Base-by-base conservation (phyloP, 2,797 vertebrate genomes). In the Sebastes baramenuke region DNA sequence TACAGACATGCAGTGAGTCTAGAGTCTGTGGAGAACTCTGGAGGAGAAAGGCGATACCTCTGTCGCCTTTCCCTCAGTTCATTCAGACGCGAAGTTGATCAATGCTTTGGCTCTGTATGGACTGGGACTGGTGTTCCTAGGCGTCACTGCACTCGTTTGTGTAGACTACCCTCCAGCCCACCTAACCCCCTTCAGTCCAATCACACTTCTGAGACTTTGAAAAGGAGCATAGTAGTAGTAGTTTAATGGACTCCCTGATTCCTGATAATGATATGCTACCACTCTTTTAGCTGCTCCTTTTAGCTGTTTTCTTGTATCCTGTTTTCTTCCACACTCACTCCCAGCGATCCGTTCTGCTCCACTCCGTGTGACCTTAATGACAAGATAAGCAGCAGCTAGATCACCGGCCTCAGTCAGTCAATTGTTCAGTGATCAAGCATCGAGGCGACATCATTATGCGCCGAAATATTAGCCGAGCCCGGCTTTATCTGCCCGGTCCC, bases 41-140 rank as follows among this genome's bases (percentile, higher is more conserved):
- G 69, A 82, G 85, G 67, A 86, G 93, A 88, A 94, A 96, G 89
- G 72, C 54, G 88, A 95, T 92, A 93, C 88, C 88, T 68, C 81
- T 78, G 90, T 84, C 84, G 87, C 81, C 90, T 86, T 84, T 72
- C 58, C 90, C 83, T 80, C 87, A 94, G 89, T 95, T 94, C 89
- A 94, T 96, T 94, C 86, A 95, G 91, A 94, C 77, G 65, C 42
- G 79, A 77, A 86, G 81, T 85, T 90, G 94, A 96, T 96, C 95
- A 94, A 96, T 96, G 93, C 87, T 79, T 75, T 84, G 94, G 93
- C 95, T 95, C 95, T 95, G 94, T 95, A 90, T 94, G 87, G 94
- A 94, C 94, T 96, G 94, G 86, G 82, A 80, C 85, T 54, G 79
- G 62, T 93, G 92, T 93, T 91, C 72, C 34, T 29, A 93, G 94